phyloP scores from a whole-genome alignment of 1,140 invertebrate genomes.

The Drosophila carrolli region DNA sequence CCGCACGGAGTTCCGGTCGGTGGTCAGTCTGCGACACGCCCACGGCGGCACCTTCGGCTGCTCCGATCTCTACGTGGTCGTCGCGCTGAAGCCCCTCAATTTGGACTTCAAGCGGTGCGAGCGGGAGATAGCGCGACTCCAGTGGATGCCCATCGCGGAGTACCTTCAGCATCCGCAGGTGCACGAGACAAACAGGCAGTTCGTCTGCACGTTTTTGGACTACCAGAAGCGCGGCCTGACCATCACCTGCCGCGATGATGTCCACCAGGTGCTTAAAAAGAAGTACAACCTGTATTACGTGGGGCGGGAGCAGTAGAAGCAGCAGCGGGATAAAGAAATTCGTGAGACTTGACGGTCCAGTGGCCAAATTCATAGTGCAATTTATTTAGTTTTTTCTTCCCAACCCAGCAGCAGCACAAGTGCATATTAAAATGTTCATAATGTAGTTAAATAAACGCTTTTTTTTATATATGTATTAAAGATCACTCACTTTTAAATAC shows the following conservation, averaged over 20 bases:
- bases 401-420: slow-evolving; percentile 9
- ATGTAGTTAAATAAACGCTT: slow-evolving; percentile 29
- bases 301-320: slow-evolving; percentile 9
- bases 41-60: slow-evolving; percentile 90
- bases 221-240: slow-evolving; percentile 87
- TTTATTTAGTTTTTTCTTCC: slow-evolving; percentile 9
- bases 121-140: slow-evolving; percentile 90
- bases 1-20: slow-evolving; percentile 89
- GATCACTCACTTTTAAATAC: not conserved
- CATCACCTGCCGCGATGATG: slow-evolving; percentile 84
- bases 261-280: slow-evolving; percentile 73
- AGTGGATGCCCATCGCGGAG: slow-evolving; percentile 94
- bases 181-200: slow-evolving; percentile 89
- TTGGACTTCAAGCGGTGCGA: slow-evolving; percentile 88
- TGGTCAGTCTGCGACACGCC: slow-evolving; percentile 92
- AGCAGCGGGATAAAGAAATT: not conserved
- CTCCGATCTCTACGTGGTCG: slow-evolving; percentile 93
- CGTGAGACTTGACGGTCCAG: not conserved
- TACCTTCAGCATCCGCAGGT: slow-evolving; percentile 90
- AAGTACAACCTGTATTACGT: slow-evolving; percentile 71
- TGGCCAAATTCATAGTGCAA: slow-evolving; percentile 32
- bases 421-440: slow-evolving; percentile 13
- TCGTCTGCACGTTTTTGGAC: slow-evolving; percentile 88
- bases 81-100: slow-evolving; percentile 89
- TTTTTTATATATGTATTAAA: not conserved